Evolutionary conservation across 2,113 vertebrate genomes (phyloP).

Genomic region (Lagenorhynchus albirostris): DNA sequence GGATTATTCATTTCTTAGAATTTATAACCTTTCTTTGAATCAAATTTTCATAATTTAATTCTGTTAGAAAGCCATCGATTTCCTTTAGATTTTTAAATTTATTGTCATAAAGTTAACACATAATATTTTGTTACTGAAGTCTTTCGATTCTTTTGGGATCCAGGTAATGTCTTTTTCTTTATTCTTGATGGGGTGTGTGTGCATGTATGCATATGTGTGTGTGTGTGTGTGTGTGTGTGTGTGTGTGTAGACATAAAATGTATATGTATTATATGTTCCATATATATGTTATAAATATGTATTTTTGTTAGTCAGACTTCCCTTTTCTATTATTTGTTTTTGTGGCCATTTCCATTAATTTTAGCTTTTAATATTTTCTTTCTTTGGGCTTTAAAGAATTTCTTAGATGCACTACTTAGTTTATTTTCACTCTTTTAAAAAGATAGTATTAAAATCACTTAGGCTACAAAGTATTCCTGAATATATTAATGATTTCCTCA

Average conservation of each 20-base stretch:
- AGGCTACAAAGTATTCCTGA: neutral
- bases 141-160: neutral
- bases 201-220: too few relatives aligned
- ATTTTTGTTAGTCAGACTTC: neutral
- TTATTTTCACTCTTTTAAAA: neutral
- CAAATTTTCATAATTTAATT: slow-evolving; percentile 24
- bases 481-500: neutral
- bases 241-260: neutral
- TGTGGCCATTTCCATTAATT: neutral
- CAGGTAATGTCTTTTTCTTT: neutral
- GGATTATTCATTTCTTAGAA: neutral
- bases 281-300: neutral
- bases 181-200: neutral
- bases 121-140: neutral
- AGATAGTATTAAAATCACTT: neutral
- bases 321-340: neutral
- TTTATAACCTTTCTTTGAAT: neutral
- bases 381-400: neutral
- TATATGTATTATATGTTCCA: neutral
- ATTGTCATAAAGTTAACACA: neutral
- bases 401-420: neutral
- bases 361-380: slow-evolving; percentile 4
- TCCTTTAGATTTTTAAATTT: neutral
- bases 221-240: neutral
- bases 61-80: neutral